phyloP scores from a whole-genome alignment of 2,888 invertebrate species.

The Stenolophus ochropezus region DNA sequence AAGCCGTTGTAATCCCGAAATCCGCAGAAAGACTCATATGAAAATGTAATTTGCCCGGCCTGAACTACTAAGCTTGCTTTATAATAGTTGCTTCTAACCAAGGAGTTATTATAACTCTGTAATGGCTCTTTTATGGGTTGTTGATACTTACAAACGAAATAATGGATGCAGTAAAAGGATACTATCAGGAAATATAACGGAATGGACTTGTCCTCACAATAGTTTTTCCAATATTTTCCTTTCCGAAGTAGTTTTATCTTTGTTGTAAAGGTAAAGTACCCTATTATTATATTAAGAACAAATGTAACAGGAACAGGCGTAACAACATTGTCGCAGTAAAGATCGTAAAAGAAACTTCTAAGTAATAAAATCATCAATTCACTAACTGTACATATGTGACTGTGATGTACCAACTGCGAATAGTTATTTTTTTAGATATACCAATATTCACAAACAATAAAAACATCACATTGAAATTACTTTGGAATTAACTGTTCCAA shows the following conservation, averaged over 20 bases:
- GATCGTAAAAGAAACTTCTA: too few relatives aligned
- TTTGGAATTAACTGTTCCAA: too few relatives aligned
- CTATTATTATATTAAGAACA: background rate
- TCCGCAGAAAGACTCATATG: slow-evolving; percentile 51
- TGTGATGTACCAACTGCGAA: too few relatives aligned
- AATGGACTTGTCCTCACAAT: background rate
- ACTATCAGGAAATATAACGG: background rate
- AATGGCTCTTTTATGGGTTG: slow-evolving; percentile 1
- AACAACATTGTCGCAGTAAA: too few relatives aligned
- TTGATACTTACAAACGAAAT: slow-evolving; percentile 37
- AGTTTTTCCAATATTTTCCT: background rate
- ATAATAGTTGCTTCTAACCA: slow-evolving; percentile 11
- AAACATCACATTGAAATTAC: too few relatives aligned
- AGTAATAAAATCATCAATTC: too few relatives aligned
- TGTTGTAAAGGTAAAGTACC: background rate
- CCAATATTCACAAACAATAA: too few relatives aligned
- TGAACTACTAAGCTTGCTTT: slow-evolving; percentile 1
- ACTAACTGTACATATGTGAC: too few relatives aligned
- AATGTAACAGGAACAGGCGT: background rate
- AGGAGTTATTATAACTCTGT: slow-evolving; percentile 23
- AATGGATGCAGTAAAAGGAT: background rate
- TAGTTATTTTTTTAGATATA: too few relatives aligned
- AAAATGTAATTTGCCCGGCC: slow-evolving; percentile 53
- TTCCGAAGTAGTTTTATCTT: background rate
- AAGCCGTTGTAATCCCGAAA: slow-evolving; percentile 51